phyloP scores from a whole-genome alignment of 2,797 vertebrate species.

The Oryzias sinensis region DNA sequence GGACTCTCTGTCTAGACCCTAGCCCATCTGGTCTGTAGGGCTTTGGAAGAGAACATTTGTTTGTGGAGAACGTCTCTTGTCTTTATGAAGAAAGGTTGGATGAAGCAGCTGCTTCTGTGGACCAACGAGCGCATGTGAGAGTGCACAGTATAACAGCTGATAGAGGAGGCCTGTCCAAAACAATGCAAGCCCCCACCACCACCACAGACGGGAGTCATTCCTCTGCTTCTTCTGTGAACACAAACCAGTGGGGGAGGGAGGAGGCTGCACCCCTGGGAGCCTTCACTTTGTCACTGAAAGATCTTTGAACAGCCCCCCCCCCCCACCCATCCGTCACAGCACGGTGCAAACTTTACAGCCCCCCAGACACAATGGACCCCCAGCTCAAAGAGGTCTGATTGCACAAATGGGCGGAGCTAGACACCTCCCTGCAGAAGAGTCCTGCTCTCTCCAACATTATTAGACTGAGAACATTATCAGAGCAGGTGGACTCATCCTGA shows the following conservation, averaged over 20 bases:
- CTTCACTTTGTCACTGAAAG: constrained; percentile 31
- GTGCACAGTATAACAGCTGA: constrained; percentile 7
- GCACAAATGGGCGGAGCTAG: neutral
- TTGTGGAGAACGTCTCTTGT: no score
- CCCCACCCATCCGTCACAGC: constrained; percentile 37
- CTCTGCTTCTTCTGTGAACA: constrained; percentile 12
- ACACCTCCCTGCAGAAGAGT: constrained; percentile 12
- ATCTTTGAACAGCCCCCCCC: neutral
- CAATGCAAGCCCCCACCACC: neutral
- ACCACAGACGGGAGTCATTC: constrained; percentile 11
- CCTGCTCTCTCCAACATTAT: constrained; percentile 1
- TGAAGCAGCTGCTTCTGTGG: neutral
- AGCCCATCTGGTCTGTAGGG: no score
- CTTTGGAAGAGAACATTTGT: no score
- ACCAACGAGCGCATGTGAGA: neutral
- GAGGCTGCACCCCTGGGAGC: constrained; percentile 26
- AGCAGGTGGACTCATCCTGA: neutral
- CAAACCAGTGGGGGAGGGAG: constrained; percentile 3
- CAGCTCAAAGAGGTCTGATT: neutral
- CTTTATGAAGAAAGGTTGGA: no score
- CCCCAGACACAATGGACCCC: constrained; percentile 22
- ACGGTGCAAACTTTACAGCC: constrained; percentile 28
- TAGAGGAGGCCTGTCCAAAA: neutral
- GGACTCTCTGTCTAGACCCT: no score
- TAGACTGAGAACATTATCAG: neutral